These are phyloP conservation scores for Bombyx mandarina DNA, from an alignment of 1,140 invertebrate species.

Conservation along the genomic window DNA sequence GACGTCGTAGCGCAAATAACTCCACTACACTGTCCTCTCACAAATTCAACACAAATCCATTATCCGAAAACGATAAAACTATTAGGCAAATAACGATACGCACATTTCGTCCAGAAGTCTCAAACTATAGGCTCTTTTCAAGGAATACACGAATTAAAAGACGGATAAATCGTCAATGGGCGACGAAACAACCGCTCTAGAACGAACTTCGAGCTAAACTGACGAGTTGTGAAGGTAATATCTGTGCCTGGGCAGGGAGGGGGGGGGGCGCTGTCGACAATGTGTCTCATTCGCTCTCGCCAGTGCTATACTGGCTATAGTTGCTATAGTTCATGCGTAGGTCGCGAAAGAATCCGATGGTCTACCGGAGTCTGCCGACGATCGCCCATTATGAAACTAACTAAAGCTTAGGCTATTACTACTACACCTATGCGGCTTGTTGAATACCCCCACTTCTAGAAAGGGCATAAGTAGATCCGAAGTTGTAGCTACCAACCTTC, in stretches of 20 bases:
- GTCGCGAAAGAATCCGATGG: constrained; percentile 36
- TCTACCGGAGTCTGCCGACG: constrained; percentile 13
- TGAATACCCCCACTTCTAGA: too few relatives aligned
- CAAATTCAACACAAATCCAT: constrained; percentile 42
- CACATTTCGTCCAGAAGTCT: constrained; percentile 13
- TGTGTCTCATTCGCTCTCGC: constrained; percentile 38
- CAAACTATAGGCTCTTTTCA: constrained; percentile 28
- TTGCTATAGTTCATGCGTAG: constrained; percentile 14
- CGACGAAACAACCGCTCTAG: constrained; percentile 25
- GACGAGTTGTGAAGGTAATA: constrained; percentile 16
- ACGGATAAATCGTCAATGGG: constrained; percentile 29
- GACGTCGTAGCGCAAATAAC: constrained; percentile 43
- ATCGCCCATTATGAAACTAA: constrained; percentile 15
- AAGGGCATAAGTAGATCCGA: too few relatives aligned
- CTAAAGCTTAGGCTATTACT: too few relatives aligned
- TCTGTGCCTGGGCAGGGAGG: constrained; percentile 31
- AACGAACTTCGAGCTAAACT: constrained; percentile 36
- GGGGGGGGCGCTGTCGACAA: constrained; percentile 27
- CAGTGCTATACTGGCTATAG: constrained; percentile 3
- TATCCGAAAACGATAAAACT: constrained; percentile 13
- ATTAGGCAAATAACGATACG: not conserved
- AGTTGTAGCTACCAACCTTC: too few relatives aligned
- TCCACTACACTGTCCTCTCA: constrained; percentile 41
- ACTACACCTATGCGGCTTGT: too few relatives aligned
- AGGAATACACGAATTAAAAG: constrained; percentile 48